These are phyloP conservation scores for Chironomus riparius DNA, from an alignment of 2,888 invertebrate genomes.

Conservation along the genomic window DNA sequence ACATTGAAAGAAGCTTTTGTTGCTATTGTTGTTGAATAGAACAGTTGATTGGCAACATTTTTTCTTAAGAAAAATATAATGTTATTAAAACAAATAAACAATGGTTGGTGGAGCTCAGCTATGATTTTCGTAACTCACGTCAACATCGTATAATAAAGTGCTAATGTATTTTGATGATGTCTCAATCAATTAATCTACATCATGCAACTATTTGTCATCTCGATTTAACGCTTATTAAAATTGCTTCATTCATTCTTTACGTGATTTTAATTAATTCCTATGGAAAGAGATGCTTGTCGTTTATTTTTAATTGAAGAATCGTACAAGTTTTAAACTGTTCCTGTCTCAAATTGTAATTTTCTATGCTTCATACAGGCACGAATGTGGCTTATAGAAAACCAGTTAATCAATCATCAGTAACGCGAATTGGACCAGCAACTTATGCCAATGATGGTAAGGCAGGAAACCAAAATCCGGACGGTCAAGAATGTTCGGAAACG, in stretches of 20 bases:
- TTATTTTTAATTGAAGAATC: too few relatives aligned
- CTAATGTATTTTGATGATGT: neutral
- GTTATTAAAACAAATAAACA: neutral
- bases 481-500: conserved; percentile 81
- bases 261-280: too few relatives aligned
- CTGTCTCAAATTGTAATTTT: too few relatives aligned
- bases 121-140: neutral
- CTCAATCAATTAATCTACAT: neutral
- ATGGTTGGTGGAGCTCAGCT: neutral
- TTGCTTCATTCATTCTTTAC: too few relatives aligned
- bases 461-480: conserved; percentile 77
- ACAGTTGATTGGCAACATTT: neutral
- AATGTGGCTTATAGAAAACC: conserved; percentile 81
- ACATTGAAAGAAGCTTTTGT: neutral
- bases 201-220: neutral
- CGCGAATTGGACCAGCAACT: conserved; percentile 68
- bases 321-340: too few relatives aligned
- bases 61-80: neutral
- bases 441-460: conserved; percentile 82
- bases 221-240: neutral
- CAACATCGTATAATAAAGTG: neutral
- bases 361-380: conserved; percentile 48
- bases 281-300: too few relatives aligned
- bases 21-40: neutral
- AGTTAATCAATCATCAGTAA: conserved; percentile 83